A percentile compares a stretch with the other conserved stretches of the same genome.
These are phyloP conservation scores for Chiridota heheva DNA, from an alignment of 35 echinoderm and acorn worm species.

Conservation along the genomic window DNA sequence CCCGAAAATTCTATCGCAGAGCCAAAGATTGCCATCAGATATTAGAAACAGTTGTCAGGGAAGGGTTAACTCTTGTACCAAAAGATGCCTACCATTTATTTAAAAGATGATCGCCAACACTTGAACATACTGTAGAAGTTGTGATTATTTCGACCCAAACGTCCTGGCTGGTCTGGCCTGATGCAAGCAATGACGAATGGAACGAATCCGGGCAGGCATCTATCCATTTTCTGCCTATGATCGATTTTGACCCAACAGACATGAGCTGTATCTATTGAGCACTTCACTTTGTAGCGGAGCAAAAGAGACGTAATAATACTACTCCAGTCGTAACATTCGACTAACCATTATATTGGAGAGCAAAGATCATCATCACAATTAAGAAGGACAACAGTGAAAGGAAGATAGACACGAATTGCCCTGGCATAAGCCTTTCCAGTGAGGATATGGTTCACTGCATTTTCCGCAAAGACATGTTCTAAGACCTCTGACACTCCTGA, in stretches of 20 bases:
- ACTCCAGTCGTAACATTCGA: not conserved
- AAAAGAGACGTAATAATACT: slow-evolving; percentile 15
- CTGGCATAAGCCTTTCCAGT: too few relatives aligned
- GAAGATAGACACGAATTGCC: too few relatives aligned
- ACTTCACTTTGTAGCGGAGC: slow-evolving; percentile 2
- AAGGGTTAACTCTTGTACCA: not conserved
- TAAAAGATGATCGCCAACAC: not conserved
- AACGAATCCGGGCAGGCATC: not conserved
- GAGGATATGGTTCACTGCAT: too few relatives aligned
- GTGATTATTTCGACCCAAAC: not conserved
- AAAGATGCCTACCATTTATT: not conserved
- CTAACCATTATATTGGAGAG: too few relatives aligned
- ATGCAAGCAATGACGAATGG: not conserved
- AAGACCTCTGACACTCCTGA: too few relatives aligned
- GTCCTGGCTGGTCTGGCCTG: slow-evolving; percentile 27
- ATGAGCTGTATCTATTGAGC: slow-evolving; percentile 32
- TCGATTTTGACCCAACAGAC: not conserved
- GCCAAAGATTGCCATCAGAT: not conserved
- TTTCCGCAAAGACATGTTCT: too few relatives aligned
- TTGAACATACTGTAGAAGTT: slow-evolving; percentile 29
- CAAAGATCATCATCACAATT: too few relatives aligned
- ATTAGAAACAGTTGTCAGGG: not conserved
- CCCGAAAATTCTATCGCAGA: not conserved
- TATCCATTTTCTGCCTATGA: too few relatives aligned
- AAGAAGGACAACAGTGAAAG: too few relatives aligned